Evolutionary conservation across 1,140 invertebrate genomes (phyloP), one percentile per base, ranked within the genome.

Genomic region (Drosophila sturtevanti): DNA sequence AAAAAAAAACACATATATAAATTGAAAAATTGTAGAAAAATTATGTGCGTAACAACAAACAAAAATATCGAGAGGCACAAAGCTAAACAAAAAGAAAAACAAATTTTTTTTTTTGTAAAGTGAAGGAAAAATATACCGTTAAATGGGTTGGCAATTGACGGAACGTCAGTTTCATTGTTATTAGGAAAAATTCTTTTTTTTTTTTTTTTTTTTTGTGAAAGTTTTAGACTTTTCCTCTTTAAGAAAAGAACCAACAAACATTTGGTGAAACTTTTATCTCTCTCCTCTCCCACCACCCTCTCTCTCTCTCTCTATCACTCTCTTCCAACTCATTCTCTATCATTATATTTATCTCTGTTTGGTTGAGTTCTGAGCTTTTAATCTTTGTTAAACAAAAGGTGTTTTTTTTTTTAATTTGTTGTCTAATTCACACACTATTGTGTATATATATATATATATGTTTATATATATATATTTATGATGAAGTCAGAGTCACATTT

Each of bases 341-440:
- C 11, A 12, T 35, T 35, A 12, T 48, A 12, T 38, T n/a, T n/a
- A n/a, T 38, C 12, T 38, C 12, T 38, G n/a, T 38, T 38, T 38
- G 37, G 14, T 10, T 11, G 41, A 55, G 59, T 74, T 75, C 58
- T 52, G 51, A 11, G 22, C 12, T 56, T 41, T 37, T 51, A 12
- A 60, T 56, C 58, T 66, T 71, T 77, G 41, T 64, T 48, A 60
- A 64, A 77, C 73, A 77, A 77, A 77, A 75, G 72, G 72, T 63
- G 24, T 55, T 58, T 64, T 68, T 55, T 56, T 64, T 68, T 62
- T 75, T 75, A 68, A 75, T 66, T 67, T 67, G 55, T 71, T 71
- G 37, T 67, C 63, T 60, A 67, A 71, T 75, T 75, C 72, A 75
- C 72, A 75, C 72, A 75, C 72, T 75, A 75, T 75, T 75, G 72